Conservation (phyloP, 2,113 vertebrate genomes). For the Muntiacus reevesi region DNA sequence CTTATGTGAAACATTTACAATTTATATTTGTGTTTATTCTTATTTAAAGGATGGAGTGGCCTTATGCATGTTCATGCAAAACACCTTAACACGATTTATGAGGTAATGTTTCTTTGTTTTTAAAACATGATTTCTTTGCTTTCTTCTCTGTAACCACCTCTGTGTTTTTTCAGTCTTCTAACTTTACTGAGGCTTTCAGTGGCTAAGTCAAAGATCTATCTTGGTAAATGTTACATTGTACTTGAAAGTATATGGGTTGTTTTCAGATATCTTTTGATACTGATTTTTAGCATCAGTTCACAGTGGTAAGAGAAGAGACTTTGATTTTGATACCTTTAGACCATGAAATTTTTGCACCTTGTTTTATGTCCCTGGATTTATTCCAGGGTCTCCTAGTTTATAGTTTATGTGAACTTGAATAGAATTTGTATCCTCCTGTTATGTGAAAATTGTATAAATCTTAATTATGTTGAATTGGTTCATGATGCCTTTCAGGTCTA, state of each 20-base stretch:
- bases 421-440: neutral
- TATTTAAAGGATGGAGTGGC: slow-evolving; percentile 90
- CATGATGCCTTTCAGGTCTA: neutral
- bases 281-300: neutral
- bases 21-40: slow-evolving; percentile 37
- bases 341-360: neutral
- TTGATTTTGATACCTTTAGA: neutral
- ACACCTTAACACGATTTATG: slow-evolving; percentile 90
- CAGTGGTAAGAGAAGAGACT: neutral
- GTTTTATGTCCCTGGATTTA: neutral
- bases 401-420: neutral
- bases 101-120: slow-evolving; percentile 84
- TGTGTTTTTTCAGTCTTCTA: neutral
- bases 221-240: neutral
- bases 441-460: neutral
- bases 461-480: neutral
- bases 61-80: slow-evolving; percentile 99
- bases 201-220: neutral
- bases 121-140: neutral
- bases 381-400: neutral
- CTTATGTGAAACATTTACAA: neutral
- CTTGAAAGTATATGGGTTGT: neutral
- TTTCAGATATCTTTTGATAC: neutral
- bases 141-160: neutral
- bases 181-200: neutral